Base-by-base conservation (phyloP, 2,113 vertebrate genomes). In the Strix aluco region DNA sequence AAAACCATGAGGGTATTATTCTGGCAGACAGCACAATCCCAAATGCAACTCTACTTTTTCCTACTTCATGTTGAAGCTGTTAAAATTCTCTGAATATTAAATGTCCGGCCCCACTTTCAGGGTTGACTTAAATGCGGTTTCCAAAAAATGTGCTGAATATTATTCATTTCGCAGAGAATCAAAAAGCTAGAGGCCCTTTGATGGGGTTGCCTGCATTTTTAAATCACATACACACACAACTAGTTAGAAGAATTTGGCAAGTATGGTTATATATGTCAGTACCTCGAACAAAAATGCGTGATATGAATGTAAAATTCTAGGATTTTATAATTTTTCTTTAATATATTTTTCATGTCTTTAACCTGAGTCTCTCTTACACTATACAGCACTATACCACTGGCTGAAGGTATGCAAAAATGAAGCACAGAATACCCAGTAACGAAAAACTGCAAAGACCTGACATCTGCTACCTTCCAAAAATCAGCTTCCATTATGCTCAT, bases 111-210 rank as follows among this genome's bases (percentile, higher is more conserved):
- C 94, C 93, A 96, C 95, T 97, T 96, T 96, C 95, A 92, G 94
- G 73, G 71, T 80, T 95, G 81, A 71, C 74, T 97, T 96, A 91
- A 80, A 89, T 97, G 97, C 10, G 94, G 97, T 98, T 97, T 98
- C 97, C 92, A 97, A 98, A 97, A 98, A 96, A 98, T 98, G 97
- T 97, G 97, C 97, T 98, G 97, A 98, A 97, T 97, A 95, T 96
- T 97, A 95, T 97, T 98, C 86, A 85, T 94, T 95, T 97, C 91
- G 95, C 66, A 83, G 65, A 95, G 75, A 97, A 97, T 85, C 90
- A 96, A 96, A 96, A 96, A 70, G 78, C 96, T 94, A 71, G 97
- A 96, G 97, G 97, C 94, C 96, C 94, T 97, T 97, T 96, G 88
- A 96, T 96, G 94, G 97, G 94, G 97, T 49, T 57, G 44, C 81